Evolutionary conservation across 1,140 invertebrate genomes (phyloP).

Genomic region (Drosophila mojavensis): DNA sequence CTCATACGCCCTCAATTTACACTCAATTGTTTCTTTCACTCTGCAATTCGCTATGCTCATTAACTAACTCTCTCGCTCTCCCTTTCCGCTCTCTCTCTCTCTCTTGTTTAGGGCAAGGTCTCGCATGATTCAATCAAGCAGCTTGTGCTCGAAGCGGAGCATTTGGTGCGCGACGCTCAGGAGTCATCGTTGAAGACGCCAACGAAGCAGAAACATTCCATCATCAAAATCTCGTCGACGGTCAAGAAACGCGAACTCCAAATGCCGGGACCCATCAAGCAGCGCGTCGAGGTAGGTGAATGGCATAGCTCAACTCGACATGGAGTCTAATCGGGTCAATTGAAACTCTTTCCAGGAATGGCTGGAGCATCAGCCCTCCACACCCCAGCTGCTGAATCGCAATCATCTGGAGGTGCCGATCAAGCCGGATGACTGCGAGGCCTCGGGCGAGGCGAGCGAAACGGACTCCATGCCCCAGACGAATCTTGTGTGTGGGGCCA

Average conservation of each 20-base stretch:
- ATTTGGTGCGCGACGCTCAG: slow-evolving; percentile 83
- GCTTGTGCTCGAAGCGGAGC: slow-evolving; percentile 82
- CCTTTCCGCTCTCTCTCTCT: slow-evolving; percentile 18
- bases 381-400: slow-evolving; percentile 52
- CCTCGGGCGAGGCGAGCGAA: slow-evolving; percentile 93
- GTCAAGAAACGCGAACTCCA: slow-evolving; percentile 79
- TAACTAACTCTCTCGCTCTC: slow-evolving; percentile 36
- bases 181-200: slow-evolving; percentile 80
- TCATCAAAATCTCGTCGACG: slow-evolving; percentile 79
- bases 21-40: slow-evolving; percentile 29
- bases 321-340: neutral
- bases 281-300: slow-evolving; percentile 75
- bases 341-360: slow-evolving; percentile 63
- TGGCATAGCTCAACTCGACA: neutral
- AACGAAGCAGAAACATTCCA: slow-evolving; percentile 83
- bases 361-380: slow-evolving; percentile 79
- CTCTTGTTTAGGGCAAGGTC: slow-evolving; percentile 69
- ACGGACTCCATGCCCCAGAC: slow-evolving; percentile 87
- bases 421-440: slow-evolving; percentile 89
- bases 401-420: slow-evolving; percentile 41
- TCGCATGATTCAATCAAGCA: slow-evolving; percentile 84
- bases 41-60: slow-evolving; percentile 68
- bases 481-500: slow-evolving; percentile 61
- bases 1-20: slow-evolving; percentile 14
- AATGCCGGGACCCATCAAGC: slow-evolving; percentile 78